A percentile compares a stretch with the other conserved stretches of the same genome.
Evolutionary conservation across 92 coral and sea anemone species (phyloP).

Genomic region (Phenganax stokvisi): DNA sequence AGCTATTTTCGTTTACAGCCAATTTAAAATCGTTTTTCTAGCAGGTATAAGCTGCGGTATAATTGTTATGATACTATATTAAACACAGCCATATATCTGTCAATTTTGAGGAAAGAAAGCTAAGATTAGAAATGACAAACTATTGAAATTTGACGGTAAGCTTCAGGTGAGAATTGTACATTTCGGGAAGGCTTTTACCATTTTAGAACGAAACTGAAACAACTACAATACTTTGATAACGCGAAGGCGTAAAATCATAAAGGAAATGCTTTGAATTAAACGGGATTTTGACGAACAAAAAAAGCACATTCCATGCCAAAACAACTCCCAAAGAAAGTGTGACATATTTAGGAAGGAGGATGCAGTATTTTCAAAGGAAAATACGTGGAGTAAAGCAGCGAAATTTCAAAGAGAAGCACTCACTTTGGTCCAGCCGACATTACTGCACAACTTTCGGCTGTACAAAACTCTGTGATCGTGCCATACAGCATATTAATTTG

Average conservation of each 20-base stretch:
- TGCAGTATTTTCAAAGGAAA: not conserved
- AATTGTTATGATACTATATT: no score
- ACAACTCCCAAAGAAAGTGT: not conserved
- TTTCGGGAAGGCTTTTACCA: no score
- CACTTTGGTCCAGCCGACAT: conserved; percentile 99
- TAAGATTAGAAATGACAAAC: no score
- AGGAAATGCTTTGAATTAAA: not conserved
- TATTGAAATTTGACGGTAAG: no score
- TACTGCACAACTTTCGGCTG: conserved; percentile 84
- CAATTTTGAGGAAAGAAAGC: no score
- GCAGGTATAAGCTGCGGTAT: no score
- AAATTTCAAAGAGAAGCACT: conserved; percentile 36
- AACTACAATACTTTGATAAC: not conserved
- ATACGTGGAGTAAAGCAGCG: not conserved
- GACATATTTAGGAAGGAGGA: not conserved
- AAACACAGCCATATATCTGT: no score
- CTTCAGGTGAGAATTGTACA: no score
- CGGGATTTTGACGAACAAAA: not conserved
- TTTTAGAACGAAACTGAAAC: not conserved
- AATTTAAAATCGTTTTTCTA: no score
- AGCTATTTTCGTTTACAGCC: no score
- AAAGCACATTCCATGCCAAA: not conserved
- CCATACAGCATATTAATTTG: conserved; percentile 99
- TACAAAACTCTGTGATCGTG: conserved; percentile 93
- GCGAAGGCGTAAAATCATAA: not conserved